These are phyloP conservation scores for Drosophila neutralis DNA, from an alignment of 2,888 invertebrate genomes.

Conservation along the genomic window DNA sequence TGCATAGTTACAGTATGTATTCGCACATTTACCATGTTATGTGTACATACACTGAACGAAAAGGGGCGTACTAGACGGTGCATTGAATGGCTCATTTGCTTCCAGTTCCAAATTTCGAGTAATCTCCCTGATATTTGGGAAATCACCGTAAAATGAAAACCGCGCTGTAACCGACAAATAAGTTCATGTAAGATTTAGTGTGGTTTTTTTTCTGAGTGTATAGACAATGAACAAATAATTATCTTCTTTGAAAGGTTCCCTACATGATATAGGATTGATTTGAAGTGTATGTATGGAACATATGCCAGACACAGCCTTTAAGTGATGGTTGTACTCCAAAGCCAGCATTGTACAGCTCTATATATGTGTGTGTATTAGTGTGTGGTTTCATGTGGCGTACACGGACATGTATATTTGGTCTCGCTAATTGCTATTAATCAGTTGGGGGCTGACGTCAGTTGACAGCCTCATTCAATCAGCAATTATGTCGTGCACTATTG, in stretches of 20 bases:
- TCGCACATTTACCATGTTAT: not conserved
- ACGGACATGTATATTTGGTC: conserved; percentile 3
- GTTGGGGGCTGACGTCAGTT: conserved; percentile 61
- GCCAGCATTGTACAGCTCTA: not conserved
- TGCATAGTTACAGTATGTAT: conserved; percentile 1
- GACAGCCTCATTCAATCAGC: conserved; percentile 64
- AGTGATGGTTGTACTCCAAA: not conserved
- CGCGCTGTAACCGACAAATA: no score
- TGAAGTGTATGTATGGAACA: not conserved
- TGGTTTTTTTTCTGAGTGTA: not conserved
- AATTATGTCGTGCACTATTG: conserved; percentile 73
- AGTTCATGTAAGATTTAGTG: not conserved
- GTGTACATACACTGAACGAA: conserved; percentile 4
- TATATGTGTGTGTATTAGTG: not conserved
- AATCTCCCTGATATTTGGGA: no score
- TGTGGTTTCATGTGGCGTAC: not conserved
- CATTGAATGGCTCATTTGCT: not conserved
- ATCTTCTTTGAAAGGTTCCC: not conserved
- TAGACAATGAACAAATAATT: not conserved
- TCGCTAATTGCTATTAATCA: conserved; percentile 73
- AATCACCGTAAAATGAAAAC: no score
- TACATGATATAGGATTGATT: not conserved
- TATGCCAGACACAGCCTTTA: not conserved
- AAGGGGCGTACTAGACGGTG: not conserved
- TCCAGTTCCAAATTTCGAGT: not conserved